phyloP scores from a whole-genome alignment of 2,888 invertebrate genomes.

The Nysson spinosus region DNA sequence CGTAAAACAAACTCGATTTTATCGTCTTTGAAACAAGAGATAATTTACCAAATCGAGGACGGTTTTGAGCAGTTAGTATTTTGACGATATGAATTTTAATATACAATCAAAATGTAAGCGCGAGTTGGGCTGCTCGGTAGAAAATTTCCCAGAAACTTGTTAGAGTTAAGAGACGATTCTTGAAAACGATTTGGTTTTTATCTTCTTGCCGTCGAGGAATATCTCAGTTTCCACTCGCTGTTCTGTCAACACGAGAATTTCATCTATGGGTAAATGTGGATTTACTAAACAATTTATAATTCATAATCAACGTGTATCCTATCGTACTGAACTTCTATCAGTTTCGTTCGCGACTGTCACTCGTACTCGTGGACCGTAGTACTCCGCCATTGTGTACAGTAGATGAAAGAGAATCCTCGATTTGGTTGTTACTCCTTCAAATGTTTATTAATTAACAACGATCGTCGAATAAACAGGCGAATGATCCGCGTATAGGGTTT shows the following conservation, averaged over 20 bases:
- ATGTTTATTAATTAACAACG: constrained; percentile 48
- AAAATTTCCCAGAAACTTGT: constrained; percentile 11
- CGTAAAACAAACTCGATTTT: background rate
- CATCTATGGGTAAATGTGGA: background rate
- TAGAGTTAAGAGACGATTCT: no score
- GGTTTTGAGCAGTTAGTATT: constrained; percentile 3
- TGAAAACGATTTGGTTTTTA: constrained; percentile 4
- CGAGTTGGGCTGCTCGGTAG: constrained; percentile 10
- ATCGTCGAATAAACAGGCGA: constrained; percentile 17
- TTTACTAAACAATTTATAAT: background rate
- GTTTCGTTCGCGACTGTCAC: constrained; percentile 15
- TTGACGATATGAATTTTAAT: constrained; percentile 1
- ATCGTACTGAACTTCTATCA: constrained; percentile 5
- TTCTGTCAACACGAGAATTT: background rate
- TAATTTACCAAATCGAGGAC: constrained; percentile 23
- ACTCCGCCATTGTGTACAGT: constrained; percentile 29
- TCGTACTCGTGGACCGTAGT: constrained; percentile 8
- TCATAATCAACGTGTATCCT: constrained; percentile 2
- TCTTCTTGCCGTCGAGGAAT: background rate
- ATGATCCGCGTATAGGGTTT: constrained; percentile 5
- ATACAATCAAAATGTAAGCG: constrained; percentile 4
- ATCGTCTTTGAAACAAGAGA: constrained; percentile 1
- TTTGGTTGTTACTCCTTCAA: constrained; percentile 49
- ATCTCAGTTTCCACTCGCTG: background rate
- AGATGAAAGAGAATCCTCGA: constrained; percentile 32